phyloP scores from a whole-genome alignment of 2,888 invertebrate species.

The Drosophila kuntzei region DNA sequence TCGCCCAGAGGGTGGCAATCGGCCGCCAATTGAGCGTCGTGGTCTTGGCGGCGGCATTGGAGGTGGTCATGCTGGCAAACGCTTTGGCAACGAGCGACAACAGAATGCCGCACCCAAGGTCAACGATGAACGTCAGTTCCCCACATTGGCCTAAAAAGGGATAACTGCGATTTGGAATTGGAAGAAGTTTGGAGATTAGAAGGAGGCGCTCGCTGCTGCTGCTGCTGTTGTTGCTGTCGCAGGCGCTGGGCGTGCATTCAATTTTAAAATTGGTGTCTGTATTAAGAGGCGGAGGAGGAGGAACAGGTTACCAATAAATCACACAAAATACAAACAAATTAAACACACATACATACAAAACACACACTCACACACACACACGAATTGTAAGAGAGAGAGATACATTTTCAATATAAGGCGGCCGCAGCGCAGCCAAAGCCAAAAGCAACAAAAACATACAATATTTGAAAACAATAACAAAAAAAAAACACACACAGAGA shows the following conservation, averaged over 20 bases:
- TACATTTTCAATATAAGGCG: constrained; percentile 37
- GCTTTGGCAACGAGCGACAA: constrained; percentile 76
- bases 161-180: constrained; percentile 13
- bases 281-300: constrained; percentile 25
- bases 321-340: constrained; percentile 25
- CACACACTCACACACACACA: constrained; percentile 26
- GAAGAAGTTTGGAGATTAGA: constrained; percentile 3
- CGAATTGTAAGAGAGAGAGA: constrained; percentile 42
- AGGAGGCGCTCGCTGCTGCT: constrained; percentile 45
- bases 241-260: constrained; percentile 54
- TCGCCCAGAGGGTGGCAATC: constrained; percentile 57
- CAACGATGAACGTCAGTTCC: constrained; percentile 98
- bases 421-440: constrained; percentile 68
- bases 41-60: constrained; percentile 60
- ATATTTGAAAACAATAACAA: constrained; percentile 50
- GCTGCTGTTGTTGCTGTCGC: constrained; percentile 26
- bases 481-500: constrained; percentile 6
- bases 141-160: constrained; percentile 92
- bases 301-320: constrained; percentile 65
- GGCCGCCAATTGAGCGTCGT: constrained; percentile 66
- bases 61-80: constrained; percentile 69
- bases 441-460: constrained; percentile 73
- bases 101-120: constrained; percentile 92
- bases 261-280: constrained; percentile 53
- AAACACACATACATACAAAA: constrained; percentile 29